These are phyloP conservation scores for Pagetopsis macropterus DNA, from an alignment of 2,797 vertebrate genomes.

Conservation along the genomic window DNA sequence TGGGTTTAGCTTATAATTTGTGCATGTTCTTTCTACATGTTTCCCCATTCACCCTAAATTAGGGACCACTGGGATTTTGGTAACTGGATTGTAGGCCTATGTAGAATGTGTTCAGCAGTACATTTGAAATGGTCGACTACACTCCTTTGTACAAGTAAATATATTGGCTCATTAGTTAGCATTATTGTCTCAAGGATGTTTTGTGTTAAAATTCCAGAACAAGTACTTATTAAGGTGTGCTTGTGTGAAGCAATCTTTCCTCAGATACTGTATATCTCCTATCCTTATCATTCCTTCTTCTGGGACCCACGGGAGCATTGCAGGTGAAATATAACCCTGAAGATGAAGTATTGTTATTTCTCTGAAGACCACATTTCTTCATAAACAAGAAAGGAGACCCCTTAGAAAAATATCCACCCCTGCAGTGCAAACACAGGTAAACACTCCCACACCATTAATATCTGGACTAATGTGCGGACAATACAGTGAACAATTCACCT, in stretches of 20 bases:
- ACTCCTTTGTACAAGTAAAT: not conserved
- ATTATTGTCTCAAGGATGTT: not conserved
- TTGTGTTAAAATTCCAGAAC: not conserved
- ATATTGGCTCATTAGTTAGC: not conserved
- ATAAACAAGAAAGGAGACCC: not conserved
- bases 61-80: not conserved
- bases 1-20: not conserved
- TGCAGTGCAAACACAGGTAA: constrained; percentile 24
- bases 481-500: constrained; percentile 11
- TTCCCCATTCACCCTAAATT: not conserved
- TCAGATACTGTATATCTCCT: not conserved
- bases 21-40: not conserved
- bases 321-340: not conserved
- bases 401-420: not conserved
- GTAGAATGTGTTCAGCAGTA: not conserved
- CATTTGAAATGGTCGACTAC: not conserved
- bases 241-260: not conserved
- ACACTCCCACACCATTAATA: not conserved
- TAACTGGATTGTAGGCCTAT: not conserved
- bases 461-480: constrained; percentile 3
- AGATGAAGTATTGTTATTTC: not conserved
- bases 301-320: not conserved
- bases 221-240: not conserved
- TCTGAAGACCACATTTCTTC: not conserved
- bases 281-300: constrained; percentile 16